Evolutionary conservation across 2,113 vertebrate species (phyloP).

Genomic region (human (Homo sapiens)): DNA sequence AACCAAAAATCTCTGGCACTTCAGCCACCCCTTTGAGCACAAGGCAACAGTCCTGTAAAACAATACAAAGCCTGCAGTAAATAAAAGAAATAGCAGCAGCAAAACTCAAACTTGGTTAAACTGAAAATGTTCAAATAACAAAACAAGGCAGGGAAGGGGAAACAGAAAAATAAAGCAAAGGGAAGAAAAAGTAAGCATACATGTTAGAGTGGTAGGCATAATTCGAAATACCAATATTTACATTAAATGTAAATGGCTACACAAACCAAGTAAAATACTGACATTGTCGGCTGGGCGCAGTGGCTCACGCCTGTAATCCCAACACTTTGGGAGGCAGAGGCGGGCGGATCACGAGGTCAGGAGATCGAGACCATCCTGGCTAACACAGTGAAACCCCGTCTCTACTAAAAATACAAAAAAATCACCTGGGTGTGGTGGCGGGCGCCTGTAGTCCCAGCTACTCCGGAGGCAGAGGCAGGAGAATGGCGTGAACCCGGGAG

Average conservation of each 20-base stretch:
- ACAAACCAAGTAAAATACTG: neutral
- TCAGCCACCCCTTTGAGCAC: neutral
- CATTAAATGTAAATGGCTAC: neutral
- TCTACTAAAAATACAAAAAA: no score
- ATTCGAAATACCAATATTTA: neutral
- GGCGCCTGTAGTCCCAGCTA: no score
- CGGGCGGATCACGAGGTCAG: no score
- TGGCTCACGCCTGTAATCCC: no score
- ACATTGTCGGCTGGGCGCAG: no score
- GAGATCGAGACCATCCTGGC: no score
- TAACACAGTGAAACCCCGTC: no score
- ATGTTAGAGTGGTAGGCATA: neutral
- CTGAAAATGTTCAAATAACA: neutral
- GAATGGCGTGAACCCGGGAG: no score
- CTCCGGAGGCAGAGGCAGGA: no score
- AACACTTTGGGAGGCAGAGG: no score
- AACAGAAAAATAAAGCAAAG: neutral
- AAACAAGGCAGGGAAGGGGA: neutral
- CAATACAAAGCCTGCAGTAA: neutral
- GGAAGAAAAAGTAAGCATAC: neutral
- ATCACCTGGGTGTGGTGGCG: no score
- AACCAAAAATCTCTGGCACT: neutral
- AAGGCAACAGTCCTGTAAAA: neutral
- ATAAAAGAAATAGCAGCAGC: neutral
- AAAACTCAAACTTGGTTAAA: neutral